A percentile compares a stretch with the other conserved stretches of the same genome.
Evolutionary conservation across 2,888 invertebrate species (phyloP).

Genomic region (Piscicola geometra): DNA sequence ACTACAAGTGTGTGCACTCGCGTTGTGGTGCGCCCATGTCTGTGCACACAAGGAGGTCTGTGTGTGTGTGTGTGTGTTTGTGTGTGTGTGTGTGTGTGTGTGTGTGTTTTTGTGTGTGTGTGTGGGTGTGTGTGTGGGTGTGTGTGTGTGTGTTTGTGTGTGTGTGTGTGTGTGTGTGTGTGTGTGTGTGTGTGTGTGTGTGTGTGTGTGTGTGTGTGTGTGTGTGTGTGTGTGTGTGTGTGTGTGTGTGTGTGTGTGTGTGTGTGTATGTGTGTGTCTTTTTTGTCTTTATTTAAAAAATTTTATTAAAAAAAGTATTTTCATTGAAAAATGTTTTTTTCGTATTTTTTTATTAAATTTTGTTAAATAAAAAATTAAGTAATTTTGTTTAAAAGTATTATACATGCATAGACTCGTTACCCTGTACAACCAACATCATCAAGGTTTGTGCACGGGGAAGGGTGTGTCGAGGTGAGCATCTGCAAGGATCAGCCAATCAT

Average conservation of each 20-base stretch:
- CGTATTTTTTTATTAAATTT: too few species aligned
- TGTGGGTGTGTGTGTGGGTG: too few species aligned
- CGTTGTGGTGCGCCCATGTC: conserved; percentile 78
- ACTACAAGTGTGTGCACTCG: conserved; percentile 63
- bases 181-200: too few species aligned
- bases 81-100: too few species aligned
- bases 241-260: conserved; percentile 17
- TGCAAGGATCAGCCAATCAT: conserved; percentile 57
- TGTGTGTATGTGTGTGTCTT: neutral
- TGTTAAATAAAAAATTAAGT: too few species aligned
- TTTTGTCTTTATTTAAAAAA: neutral
- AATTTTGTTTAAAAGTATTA: too few species aligned
- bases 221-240: conserved; percentile 19
- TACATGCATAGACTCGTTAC: too few species aligned
- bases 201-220: neutral
- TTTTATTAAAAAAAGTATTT: neutral
- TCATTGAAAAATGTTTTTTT: too few species aligned
- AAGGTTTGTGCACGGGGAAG: conserved; percentile 68
- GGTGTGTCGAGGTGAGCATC: conserved; percentile 69
- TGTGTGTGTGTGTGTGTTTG: neutral
- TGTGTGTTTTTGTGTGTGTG: too few species aligned
- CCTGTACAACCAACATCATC: too few species aligned
- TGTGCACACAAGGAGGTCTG: conserved; percentile 65
- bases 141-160: too few species aligned
- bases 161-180: too few species aligned